Conservation (phyloP, 2,113 vertebrate genomes). For the Helogale parvula region DNA sequence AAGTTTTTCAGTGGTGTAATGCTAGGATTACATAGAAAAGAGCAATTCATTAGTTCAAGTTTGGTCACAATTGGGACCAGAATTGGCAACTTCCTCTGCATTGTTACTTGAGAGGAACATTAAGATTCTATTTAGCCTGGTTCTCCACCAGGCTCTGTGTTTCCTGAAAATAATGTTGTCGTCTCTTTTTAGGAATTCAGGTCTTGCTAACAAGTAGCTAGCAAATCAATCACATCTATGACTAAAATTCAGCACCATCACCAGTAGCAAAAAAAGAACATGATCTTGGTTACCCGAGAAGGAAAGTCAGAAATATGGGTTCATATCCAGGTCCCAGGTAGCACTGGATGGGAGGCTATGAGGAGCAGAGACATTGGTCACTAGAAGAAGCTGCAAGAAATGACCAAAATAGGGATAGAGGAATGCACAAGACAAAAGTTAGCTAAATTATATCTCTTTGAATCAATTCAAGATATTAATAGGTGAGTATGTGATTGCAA, state of each 20-base stretch:
- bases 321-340: not conserved
- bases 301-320: not conserved
- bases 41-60: conserved; percentile 30
- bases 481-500: not conserved
- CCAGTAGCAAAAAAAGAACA: not conserved
- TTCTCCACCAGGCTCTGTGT: not conserved
- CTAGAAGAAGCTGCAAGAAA: not conserved
- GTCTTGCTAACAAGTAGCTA: not conserved
- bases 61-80: not conserved
- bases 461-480: not conserved
- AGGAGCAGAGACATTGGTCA: not conserved
- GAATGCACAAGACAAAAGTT: not conserved
- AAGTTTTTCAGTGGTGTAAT: not conserved
- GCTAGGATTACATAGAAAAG: conserved; percentile 41
- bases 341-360: not conserved
- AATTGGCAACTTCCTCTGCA: conserved; percentile 16
- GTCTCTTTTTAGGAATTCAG: not conserved
- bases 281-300: not conserved
- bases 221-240: not conserved
- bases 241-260: not conserved
- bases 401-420: not conserved
- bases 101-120: conserved; percentile 21
- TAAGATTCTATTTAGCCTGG: not conserved
- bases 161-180: conserved; percentile 30
- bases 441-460: not conserved